These are phyloP conservation scores for Himalopsyche phryganea DNA, from an alignment of 1,140 invertebrate species.

Conservation along the genomic window DNA sequence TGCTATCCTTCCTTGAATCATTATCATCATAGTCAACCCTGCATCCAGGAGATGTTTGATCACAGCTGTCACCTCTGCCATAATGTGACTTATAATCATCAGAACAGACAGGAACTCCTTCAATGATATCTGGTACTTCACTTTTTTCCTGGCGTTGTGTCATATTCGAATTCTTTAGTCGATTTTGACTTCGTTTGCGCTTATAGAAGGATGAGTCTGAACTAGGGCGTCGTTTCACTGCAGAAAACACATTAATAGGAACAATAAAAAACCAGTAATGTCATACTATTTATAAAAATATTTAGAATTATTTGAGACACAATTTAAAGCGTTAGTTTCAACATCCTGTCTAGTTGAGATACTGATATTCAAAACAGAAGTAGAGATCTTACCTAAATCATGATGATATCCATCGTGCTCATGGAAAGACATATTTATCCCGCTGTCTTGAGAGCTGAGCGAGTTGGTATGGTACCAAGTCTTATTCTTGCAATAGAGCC, in stretches of 20 bases:
- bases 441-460: constrained; percentile 72
- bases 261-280: no score
- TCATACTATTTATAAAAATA: no score
- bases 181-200: constrained; percentile 42
- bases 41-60: constrained; percentile 4
- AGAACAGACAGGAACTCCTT: constrained; percentile 50
- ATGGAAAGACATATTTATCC: constrained; percentile 69
- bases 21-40: constrained; percentile 24
- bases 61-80: constrained; percentile 27
- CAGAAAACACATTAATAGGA: no score
- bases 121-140: constrained; percentile 52
- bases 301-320: no score
- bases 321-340: no score
- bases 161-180: constrained; percentile 39
- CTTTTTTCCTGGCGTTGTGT: constrained; percentile 46
- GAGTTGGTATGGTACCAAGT: constrained; percentile 63
- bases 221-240: constrained; percentile 48
- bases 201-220: constrained; percentile 48
- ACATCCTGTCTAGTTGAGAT: no score
- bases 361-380: no score
- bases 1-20: constrained; percentile 22
- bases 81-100: constrained; percentile 38
- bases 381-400: constrained; percentile 2
- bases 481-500: constrained; percentile 49
- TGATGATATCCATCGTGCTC: constrained; percentile 54